phyloP scores from a whole-genome alignment of 2,888 invertebrate species.

The Monochamus alternatus region DNA sequence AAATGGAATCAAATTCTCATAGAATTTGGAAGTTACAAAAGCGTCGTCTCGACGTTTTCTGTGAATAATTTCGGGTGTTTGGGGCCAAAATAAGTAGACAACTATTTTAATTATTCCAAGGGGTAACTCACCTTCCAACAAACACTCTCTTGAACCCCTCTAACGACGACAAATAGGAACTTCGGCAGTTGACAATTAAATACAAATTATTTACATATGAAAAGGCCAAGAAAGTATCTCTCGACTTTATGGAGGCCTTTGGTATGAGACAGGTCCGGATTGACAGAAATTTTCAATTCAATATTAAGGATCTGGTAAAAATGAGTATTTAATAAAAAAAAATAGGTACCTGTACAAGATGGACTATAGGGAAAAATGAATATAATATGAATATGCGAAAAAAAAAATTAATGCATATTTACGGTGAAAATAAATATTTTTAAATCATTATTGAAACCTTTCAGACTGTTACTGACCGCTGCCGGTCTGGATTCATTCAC shows the following conservation, averaged over 20 bases:
- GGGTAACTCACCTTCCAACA: slow-evolving; percentile 11
- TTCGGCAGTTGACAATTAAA: slow-evolving; percentile 31
- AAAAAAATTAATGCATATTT: too few species aligned
- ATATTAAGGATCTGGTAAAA: too few species aligned
- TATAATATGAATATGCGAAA: too few species aligned
- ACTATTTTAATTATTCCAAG: slow-evolving; percentile 31
- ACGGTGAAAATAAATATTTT: too few species aligned
- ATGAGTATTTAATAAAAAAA: too few species aligned
- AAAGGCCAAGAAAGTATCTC: slow-evolving; percentile 20
- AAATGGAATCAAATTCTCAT: not conserved
- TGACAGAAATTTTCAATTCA: not conserved
- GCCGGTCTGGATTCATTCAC: too few species aligned
- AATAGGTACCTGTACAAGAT: too few species aligned
- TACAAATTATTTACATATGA: slow-evolving; percentile 34
- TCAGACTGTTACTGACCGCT: too few species aligned
- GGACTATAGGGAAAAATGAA: too few species aligned
- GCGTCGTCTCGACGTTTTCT: not conserved
- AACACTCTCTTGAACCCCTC: not conserved
- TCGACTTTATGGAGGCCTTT: slow-evolving; percentile 23
- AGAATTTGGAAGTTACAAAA: not conserved
- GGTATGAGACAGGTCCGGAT: slow-evolving; percentile 1
- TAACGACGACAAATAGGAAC: slow-evolving; percentile 22
- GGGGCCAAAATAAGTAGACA: slow-evolving; percentile 9
- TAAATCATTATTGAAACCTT: too few species aligned
- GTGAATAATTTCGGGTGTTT: not conserved